Evolutionary conservation across 2,888 invertebrate species (phyloP), one percentile per base, ranked within the genome.

Genomic region (Athrips mouffetella): DNA sequence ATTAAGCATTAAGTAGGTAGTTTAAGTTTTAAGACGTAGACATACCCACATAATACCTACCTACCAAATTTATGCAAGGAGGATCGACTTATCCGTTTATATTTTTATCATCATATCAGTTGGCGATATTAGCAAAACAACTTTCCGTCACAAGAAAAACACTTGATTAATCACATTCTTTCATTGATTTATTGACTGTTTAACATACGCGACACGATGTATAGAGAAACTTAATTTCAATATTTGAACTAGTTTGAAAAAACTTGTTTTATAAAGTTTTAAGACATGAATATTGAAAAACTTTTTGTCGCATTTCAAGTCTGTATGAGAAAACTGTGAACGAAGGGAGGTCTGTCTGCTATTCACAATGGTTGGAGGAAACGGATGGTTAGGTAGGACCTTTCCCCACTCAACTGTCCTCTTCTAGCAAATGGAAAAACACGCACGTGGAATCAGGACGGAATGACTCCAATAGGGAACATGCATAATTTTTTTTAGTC

Each of bases 341-440:
- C 35, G 67, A 65, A 67, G 68, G 59, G 68, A 74, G 76, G 75
- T 74, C 70, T 65, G 72, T 73, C 68, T 69, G 77, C 83, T 80
- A 84, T 80, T 70, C 75, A 80, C 76, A 84, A 85, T 81, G 70
- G 57, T 57, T 58, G 53, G 63, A 63, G 70, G 50, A 53, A 53
- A 52, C 47, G 52, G 58, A 61, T 80, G 78, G 80, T 79, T 84
- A n/a, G n/a, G n/a, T n/a, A n/a, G n/a, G n/a, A n/a, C n/a, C n/a
- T n/a, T n/a, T n/a, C n/a, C n/a, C n/a, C n/a, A n/a, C n/a, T n/a
- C n/a, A n/a, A n/a, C n/a, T n/a, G n/a, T n/a, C n/a, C n/a, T n/a
- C n/a, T n/a, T n/a, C n/a, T n/a, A n/a, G n/a, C n/a, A n/a, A n/a
- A n/a, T n/a, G n/a, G n/a, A n/a, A n/a, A n/a, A n/a, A n/a, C n/a